Evolutionary conservation across 2,888 invertebrate species (phyloP).

Genomic region (Fabriciana adippe): DNA sequence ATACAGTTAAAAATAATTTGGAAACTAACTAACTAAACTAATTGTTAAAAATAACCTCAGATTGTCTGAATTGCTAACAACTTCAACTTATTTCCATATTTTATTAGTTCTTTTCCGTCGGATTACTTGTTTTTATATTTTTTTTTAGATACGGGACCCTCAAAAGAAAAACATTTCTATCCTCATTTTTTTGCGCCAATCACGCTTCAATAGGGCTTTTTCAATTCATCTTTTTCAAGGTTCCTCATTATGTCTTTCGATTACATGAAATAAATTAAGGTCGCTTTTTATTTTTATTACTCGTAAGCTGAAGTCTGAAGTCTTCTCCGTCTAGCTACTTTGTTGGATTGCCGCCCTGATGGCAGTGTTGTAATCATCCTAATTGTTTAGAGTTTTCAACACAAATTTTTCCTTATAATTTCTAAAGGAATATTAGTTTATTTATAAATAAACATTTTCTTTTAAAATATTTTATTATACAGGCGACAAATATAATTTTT

Average conservation of each 20-base stretch:
- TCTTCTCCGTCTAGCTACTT: conserved; percentile 24
- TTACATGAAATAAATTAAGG: conserved; percentile 21
- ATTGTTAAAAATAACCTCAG: no score
- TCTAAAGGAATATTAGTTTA: conserved; percentile 4
- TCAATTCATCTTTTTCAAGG: conserved; percentile 15
- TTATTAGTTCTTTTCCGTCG: no score
- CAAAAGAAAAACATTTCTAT: no score
- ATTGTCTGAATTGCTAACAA: no score
- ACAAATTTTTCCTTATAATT: conserved; percentile 16
- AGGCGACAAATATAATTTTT: no score
- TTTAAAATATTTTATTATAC: no score
- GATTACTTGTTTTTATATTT: no score
- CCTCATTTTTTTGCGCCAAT: background rate
- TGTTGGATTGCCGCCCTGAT: conserved; percentile 26
- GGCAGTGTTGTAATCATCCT: conserved; percentile 24
- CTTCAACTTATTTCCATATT: no score
- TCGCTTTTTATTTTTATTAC: conserved; percentile 12
- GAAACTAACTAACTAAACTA: no score
- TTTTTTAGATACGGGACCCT: no score
- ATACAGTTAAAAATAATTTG: no score
- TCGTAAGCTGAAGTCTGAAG: conserved; percentile 10
- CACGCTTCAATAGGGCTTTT: conserved; percentile 7
- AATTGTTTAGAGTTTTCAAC: conserved; percentile 27
- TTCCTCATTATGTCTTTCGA: conserved; percentile 1
- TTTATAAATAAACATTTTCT: no score